Evolutionary conservation across 2,797 vertebrate genomes (phyloP), one percentile per base, ranked within the genome.

Genomic region (Scarus forsteni): DNA sequence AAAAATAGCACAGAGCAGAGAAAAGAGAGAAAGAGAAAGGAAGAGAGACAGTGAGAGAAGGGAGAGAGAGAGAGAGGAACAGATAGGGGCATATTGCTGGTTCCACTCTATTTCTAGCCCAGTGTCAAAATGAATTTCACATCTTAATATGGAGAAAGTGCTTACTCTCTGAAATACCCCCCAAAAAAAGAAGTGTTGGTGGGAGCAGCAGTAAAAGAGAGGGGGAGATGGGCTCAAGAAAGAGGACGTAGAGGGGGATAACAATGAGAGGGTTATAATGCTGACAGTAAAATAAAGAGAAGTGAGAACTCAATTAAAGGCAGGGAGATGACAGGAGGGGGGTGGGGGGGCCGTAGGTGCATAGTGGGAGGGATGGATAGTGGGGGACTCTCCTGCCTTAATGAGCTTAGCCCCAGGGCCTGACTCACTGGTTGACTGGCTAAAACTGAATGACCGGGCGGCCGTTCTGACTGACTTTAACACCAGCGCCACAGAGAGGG

Each of bases 101-200:
- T 90, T 91, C 79, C 70, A 87, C 82, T 93, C 93, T 93, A 94
- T 94, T 94, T 93, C 87, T 74, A 92, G 82, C 77, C 80, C 80
- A 86, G 87, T 92, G 91, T 94, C 94, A 94, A 93, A 94, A 94
- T 94, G 91, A 84, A 87, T 94, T 95, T 95, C 92, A 94, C 90
- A 89, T 94, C 94, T 94, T 96, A 96, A 97, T 96, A 95, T 94
- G 88, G 92, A 90, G 92, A 96, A 97, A 96, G 88, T 95, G 94
- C 94, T 96, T 96, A 95, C 94, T 95, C 95, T 94, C 88, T 88
- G 85, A 95, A 94, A 94, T 88, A 93, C 81, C 74, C 81, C 89
- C 92, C 89, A 92, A 84, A 46, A 51, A 58, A 40, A 81, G 85
- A 81, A 85, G 63, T 71, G 70, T 83, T 77, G 79, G 72, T 83